Percentiles rank a stretch among this genome's conserved stretches.
Evolutionary conservation across 2,797 vertebrate genomes (phyloP).

Genomic region (Syngnathus rostellatus): DNA sequence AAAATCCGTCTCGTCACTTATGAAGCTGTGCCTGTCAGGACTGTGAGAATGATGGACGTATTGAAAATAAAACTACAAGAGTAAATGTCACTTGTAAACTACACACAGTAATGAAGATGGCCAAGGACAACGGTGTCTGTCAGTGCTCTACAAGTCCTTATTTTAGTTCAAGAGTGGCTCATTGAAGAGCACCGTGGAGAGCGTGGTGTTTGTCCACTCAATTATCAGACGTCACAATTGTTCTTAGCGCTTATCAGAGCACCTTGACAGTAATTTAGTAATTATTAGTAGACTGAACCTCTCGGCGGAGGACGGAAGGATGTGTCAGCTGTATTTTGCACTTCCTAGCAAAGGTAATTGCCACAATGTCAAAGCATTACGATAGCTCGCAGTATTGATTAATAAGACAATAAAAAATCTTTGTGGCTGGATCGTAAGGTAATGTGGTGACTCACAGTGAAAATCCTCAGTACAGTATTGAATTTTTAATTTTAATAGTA

Average conservation of each 20-base stretch:
- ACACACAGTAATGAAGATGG: conserved; percentile 36
- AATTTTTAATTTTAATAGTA: conserved; percentile 47
- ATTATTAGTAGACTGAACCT: conserved; percentile 33
- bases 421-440: conserved; percentile 1
- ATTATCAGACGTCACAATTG: conserved; percentile 44
- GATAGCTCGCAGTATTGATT: conserved; percentile 8
- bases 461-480: conserved; percentile 11
- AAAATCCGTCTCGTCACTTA: conserved; percentile 9
- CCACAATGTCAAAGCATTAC: conserved; percentile 35
- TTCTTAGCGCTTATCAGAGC: conserved; percentile 30
- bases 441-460: conserved; percentile 7
- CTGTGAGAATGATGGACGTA: conserved; percentile 18
- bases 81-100: conserved; percentile 45
- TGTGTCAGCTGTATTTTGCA: background rate
- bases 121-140: conserved; percentile 34
- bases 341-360: background rate
- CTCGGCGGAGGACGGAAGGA: conserved; percentile 14
- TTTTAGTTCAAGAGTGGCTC: conserved; percentile 22
- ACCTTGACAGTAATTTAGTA: conserved; percentile 39
- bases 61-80: conserved; percentile 29
- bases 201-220: conserved; percentile 29
- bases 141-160: conserved; percentile 28
- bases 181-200: conserved; percentile 33
- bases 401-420: conserved; percentile 21
- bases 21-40: conserved; percentile 18